Evolutionary conservation across 2,113 vertebrate genomes (phyloP), one percentile per base, ranked within the genome.

Genomic region (Halichoeres trimaculatus): DNA sequence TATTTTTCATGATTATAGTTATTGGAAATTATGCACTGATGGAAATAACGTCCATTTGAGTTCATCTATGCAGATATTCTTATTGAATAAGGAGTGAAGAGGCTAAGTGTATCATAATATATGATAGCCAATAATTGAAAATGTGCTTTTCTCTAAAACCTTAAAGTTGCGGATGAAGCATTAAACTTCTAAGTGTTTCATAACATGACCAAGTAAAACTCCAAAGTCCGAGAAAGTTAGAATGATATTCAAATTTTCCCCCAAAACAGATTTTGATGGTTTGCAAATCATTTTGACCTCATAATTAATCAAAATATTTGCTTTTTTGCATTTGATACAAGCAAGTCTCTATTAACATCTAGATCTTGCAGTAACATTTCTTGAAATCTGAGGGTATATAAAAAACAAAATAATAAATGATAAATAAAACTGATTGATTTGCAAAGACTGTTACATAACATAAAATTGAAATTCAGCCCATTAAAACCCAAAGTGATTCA

Each of bases 1-100:
- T 59, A 30, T 45, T 57, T 89, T 64, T 47, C 51, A 36, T 56
- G 41, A 75, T 66, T 51, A 56, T 71, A 35, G 76, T 81, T 48
- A 65, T 45, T 22, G 0, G 47, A 83, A 50, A 85, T 81, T 67
- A 81, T 55, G 26, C 48, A 66, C 11, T 53, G 43, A 80, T 51
- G 51, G 13, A 63, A 80, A 56, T 38, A 22, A 72, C 57, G 67
- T 80, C 34, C 40, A 55, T 74, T 71, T 73, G 35, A 73, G 23
- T 73, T 70, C 14, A 78, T 67, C 58, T 51, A 64, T 74, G 63
- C n/a, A 20, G 36, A 64, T 41, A 58, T 53, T 47, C 36, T 36
- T 34, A 51, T 26, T 71, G 53, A 11, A 35, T 58, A 19, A 53
- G 63, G 16, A 17, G 17, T 58, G 45, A 71, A 72, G 40, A 53